Evolutionary conservation across 2,113 vertebrate species (phyloP).

Genomic region (Semicossyphus pulcher): DNA sequence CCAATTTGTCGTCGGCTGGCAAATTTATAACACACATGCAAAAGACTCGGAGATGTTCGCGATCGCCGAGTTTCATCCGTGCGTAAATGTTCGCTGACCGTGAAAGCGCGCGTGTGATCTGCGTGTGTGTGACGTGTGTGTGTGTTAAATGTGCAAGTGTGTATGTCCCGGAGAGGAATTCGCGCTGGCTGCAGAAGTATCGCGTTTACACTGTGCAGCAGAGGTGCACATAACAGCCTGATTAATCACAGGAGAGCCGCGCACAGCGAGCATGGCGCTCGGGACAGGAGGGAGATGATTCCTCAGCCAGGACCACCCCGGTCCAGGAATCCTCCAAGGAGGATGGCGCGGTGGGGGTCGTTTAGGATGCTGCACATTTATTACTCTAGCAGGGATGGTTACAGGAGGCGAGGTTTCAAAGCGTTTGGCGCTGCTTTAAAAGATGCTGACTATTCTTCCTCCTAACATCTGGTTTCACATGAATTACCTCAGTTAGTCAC

Average conservation of each 20-base stretch:
- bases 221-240: slow-evolving; percentile 40
- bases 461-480: slow-evolving; percentile 35
- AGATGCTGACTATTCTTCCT: slow-evolving; percentile 4
- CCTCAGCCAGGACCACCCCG: slow-evolving; percentile 48
- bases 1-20: slow-evolving; percentile 4
- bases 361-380: slow-evolving; percentile 38
- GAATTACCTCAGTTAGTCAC: slow-evolving; percentile 27
- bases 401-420: neutral
- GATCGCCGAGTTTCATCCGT: slow-evolving; percentile 60
- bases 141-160: slow-evolving; percentile 8
- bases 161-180: slow-evolving; percentile 66
- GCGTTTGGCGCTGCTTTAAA: slow-evolving; percentile 26
- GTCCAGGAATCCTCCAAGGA: slow-evolving; percentile 21
- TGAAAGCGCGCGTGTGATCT: slow-evolving; percentile 41
- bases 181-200: slow-evolving; percentile 34
- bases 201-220: slow-evolving; percentile 26
- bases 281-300: slow-evolving; percentile 34
- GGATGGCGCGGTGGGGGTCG: neutral
- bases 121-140: neutral
- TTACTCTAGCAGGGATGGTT: slow-evolving; percentile 12
- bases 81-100: slow-evolving; percentile 74
- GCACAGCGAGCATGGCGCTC: neutral
- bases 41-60: slow-evolving; percentile 21
- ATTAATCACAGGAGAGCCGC: slow-evolving; percentile 45
- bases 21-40: slow-evolving; percentile 2